Evolutionary conservation across 2,797 vertebrate genomes (phyloP), one percentile per base, ranked within the genome.

Genomic region (Aselliscus stoliczkanus): DNA sequence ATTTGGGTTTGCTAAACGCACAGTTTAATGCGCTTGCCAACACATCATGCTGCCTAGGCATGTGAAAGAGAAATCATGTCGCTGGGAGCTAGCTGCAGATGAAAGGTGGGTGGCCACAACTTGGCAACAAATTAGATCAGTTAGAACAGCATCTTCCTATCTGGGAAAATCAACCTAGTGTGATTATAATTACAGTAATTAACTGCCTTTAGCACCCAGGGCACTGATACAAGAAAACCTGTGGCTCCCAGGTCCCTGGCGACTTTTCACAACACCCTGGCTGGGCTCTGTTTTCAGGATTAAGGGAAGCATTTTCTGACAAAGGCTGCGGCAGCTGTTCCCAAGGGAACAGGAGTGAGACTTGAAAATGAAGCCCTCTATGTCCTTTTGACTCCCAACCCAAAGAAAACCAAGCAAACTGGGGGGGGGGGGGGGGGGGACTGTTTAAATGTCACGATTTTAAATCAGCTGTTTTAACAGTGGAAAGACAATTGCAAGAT

Each of bases 181-280:
- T 72, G 56, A 96, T 88, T 54, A 70, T 29, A 93, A 91, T 84
- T 58, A 75, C 69, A 42, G 84, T 83, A 91, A 97, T 96, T 94
- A 96, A 93, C 88, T 69, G 79, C 64, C 60, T 73, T 79, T 31
- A 21, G 83, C 82, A 86, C 86, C 88, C 86, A 69, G 60, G 54
- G 90, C 73, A 50, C 87, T 64, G 60, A 90, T 8, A 90, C 87
- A 79, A 97, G 90, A 79, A 97, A 92, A 90, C 83, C 90, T 89
- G 80, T 34, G 75, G 77, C 67, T 93, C 76, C 54, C 52, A 27
- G 50, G 56, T 95, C 97, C 87, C 93, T 6, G 2, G n/a, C 2
- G 95, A 79, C 77, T 80, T 70, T 58, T n/a, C 93, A 83, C 85
- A 88, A 70, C 39, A 73, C 79, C 90, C 96, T 52, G 27, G 34